Base-by-base conservation (phyloP, 2,113 vertebrate species). In the Bagarius yarrelli region DNA sequence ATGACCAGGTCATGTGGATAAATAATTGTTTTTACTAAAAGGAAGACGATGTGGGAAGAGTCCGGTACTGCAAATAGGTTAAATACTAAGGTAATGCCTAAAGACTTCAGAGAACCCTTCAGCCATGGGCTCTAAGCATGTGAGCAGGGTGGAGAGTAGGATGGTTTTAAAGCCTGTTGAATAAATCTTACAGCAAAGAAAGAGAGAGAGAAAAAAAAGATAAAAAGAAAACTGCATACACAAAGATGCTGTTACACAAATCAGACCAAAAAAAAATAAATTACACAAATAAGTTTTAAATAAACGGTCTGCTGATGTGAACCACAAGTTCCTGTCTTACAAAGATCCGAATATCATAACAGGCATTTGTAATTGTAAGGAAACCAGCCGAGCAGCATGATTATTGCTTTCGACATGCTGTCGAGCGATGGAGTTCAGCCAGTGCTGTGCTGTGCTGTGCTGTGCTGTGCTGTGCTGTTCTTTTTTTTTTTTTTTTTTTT, bases 21-120 rank as follows among this genome's bases (percentile, higher is more conserved):
- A 50, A 77, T 63, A n/a, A 44, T 44, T 27, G 30, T 11, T 40
- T 44, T 61, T 15, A 12, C 0, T 19, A 76, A 25, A 2, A 18
- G 23, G 27, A 21, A 30, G 69, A 71, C 44, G 52, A 52, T 71
- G 47, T 18, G 8, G 76, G 70, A 76, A 27, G 47, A 52, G 73
- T 27, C 32, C 55, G 79, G 63, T 34, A 76, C 79, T 32, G 12
- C 15, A 23, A 79, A 81, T 30, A 53, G 76, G 60, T 53, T 66
- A 83, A 86, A 79, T 83, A 76, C 81, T 56, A 78, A 82, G 81
- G 80, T 66, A 70, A 82, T 63, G 82, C 77, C 13, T 80, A 80
- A 81, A 79, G 70, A 82, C 80, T 86, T 86, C 80, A 81, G 64
- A 84, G 52, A 60, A 76, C 71, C 53, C 73, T 81, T 82, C 63